Base-by-base conservation (phyloP, 2,888 invertebrate genomes). In the Calephelis perditalis region DNA sequence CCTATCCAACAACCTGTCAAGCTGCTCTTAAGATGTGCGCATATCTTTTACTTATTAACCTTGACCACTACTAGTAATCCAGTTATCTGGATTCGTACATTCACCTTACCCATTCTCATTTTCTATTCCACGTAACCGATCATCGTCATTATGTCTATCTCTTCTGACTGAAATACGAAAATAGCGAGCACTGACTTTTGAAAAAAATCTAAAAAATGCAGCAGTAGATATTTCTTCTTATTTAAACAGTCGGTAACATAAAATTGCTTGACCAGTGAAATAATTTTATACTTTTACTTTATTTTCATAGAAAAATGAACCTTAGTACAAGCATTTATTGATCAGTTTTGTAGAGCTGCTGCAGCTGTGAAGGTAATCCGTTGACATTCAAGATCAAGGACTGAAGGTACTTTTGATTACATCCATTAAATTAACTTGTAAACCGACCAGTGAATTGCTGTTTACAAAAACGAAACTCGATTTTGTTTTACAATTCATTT, bases 341-440 rank as follows among this genome's bases (percentile, higher is more conserved):
- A 62, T 35, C 46, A 55, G 58, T 57, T 4, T 56, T 59, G 9
- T 12, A 47, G 49, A 54, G 35, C 7, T 6, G 37, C 8, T 12
- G 8, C 49, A 58, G 62, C 64, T 63, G 66, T 66, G 66, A 69
- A 68, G 60, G 67, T 57, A 58, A 66, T 59, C 46, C 62, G 52
- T 45, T 64, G 60, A 43, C 61, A 69, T 66, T 68, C 73, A 77
- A 75, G 75, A 75, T 75, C 78, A 80, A 78, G 78, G 78, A 69
- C 57, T 63, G 60, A 63, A 54, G 45, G 56, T 62, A 49, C 49
- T 35, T 15, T 15, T 49, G 49, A 40, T 40, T 40, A 40, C 6
- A 40, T 40, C 40, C 40, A 40, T 40, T 40, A 40, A 40, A 40
- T 40, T 40, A 40, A 40, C 40, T 56, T 11, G 56, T 43, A 8